Evolutionary conservation across 2,113 vertebrate genomes (phyloP), one percentile per base, ranked within the genome.

Genomic region (Rousettus leschenaultii): DNA sequence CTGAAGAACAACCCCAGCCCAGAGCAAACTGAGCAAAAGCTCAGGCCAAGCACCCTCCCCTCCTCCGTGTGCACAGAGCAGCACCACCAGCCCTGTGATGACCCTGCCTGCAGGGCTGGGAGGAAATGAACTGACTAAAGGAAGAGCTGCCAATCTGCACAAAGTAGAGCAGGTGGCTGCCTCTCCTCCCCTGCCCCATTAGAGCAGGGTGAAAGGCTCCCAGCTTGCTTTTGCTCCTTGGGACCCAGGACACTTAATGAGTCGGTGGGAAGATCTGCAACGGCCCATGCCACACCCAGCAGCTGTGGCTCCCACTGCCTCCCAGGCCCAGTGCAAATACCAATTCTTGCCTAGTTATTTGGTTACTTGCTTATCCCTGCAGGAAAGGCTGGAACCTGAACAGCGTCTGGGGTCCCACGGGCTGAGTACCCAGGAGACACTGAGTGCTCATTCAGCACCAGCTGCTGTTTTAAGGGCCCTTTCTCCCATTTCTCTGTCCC

Each of bases 41-140:
- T 19, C 3, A 0, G 48, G 55, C 48, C 70, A 3, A 6, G 21
- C 48, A 0, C 11, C 21, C 24, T 48, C 9, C n/a, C 5, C 1
- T 55, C 35, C 40, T 19, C 33, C 51, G 35, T 38, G 70, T 10
- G 79, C 18, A 18, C n/a, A 26, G 14, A 43, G 21, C 9, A 18
- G 21, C 35, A 40, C 38, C 12, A 13, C 40, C n/a, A 10, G 28
- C 61, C 65, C 19, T 24, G 30, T 0, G 53, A 61, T 14, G 12
- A 19, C 3, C 18, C 26, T 16, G 73, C 38, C 38, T 59, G 18
- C 43, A 24, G 48, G 48, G 48, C 8, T 12, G 2, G 11, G 40
- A 73, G 21, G n/a, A 26, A 80, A 5, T 22, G 1, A 18, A 6
- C 33, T 28, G 45, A 33, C 6, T 24, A 71, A 8, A 70, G 91